Conservation (phyloP, 2,113 vertebrate genomes). For the Cyanoliseus patagonus region DNA sequence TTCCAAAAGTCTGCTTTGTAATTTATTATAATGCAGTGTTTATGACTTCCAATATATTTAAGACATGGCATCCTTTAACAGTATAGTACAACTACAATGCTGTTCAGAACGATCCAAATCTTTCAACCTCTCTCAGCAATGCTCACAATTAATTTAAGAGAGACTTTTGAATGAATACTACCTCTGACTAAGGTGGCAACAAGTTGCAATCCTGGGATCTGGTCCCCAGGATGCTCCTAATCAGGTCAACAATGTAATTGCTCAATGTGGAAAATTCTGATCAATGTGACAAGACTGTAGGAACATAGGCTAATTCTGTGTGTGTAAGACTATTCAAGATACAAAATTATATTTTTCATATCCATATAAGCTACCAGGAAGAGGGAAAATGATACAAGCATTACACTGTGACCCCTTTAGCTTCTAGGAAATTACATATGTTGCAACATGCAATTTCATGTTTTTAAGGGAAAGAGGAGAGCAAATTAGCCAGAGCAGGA, state of each 20-base stretch:
- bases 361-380: neutral
- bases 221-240: neutral
- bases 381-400: neutral
- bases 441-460: neutral
- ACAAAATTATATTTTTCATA: neutral
- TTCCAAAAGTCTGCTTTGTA: slow-evolving; percentile 63
- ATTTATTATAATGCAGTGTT: slow-evolving; percentile 60
- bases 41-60: slow-evolving; percentile 64
- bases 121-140: neutral
- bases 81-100: neutral
- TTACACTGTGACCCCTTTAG: neutral
- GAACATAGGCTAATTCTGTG: neutral
- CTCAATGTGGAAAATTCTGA: neutral
- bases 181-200: neutral
- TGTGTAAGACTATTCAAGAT: neutral
- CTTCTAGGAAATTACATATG: neutral
- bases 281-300: neutral
- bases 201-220: neutral
- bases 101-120: neutral
- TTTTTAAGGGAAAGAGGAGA: neutral
- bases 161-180: neutral
- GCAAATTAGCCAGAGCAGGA: neutral
- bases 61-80: slow-evolving; percentile 12
- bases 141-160: neutral
- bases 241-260: neutral